A percentile compares a stretch with the other conserved stretches of the same genome.
phyloP scores from a whole-genome alignment of 2,113 vertebrate species.

The Vulpes ferrilata region DNA sequence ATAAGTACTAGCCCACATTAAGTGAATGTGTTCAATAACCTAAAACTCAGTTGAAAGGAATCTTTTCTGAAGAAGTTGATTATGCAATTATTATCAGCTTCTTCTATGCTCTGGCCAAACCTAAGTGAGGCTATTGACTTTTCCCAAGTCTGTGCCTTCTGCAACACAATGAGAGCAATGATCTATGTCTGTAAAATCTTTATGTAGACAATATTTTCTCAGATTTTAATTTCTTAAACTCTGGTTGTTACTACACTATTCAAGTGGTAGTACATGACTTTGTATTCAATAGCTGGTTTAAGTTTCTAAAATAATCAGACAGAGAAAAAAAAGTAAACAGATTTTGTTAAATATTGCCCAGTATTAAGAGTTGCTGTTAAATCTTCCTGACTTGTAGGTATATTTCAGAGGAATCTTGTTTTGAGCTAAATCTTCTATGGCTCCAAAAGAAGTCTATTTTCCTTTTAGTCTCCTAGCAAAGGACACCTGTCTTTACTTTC shows the following conservation, averaged over 20 bases:
- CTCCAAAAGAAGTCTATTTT: not conserved
- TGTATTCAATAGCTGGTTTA: not conserved
- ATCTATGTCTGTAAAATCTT: not conserved
- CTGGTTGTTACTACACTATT: not conserved
- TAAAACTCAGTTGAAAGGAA: not conserved
- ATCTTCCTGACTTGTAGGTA: not conserved
- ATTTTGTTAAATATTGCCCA: not conserved
- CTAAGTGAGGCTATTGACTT: not conserved
- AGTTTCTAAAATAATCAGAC: not conserved
- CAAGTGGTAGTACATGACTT: not conserved
- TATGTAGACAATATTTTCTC: not conserved
- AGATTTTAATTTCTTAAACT: not conserved
- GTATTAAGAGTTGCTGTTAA: not conserved
- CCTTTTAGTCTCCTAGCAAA: not conserved
- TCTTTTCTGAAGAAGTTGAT: not conserved
- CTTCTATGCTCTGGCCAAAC: not conserved
- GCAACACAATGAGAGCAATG: not conserved
- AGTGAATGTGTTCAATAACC: not conserved
- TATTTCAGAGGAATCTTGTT: not conserved
- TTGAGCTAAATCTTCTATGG: not conserved
- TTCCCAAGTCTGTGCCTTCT: not conserved
- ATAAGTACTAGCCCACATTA: not conserved
- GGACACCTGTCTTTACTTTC: not conserved
- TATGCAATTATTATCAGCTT: not conserved
- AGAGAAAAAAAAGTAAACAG: not conserved